These are phyloP conservation scores for Parambassis ranga DNA, from an alignment of 2,797 vertebrate genomes.

Conservation along the genomic window DNA sequence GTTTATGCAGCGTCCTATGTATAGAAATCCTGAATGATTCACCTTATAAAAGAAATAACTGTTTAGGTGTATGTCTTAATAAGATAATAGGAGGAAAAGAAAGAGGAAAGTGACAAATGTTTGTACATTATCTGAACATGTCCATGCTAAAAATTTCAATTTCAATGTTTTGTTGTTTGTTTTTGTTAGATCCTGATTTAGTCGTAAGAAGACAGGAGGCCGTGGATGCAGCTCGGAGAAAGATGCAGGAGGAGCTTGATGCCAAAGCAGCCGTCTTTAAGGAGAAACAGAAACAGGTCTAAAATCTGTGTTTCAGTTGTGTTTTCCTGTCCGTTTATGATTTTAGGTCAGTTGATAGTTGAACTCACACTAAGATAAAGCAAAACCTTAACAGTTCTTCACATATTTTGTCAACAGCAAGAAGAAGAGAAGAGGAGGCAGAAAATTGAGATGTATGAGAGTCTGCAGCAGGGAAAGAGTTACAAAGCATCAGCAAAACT, in stretches of 20 bases:
- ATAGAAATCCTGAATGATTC: too few species aligned
- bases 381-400: not conserved
- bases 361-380: too few species aligned
- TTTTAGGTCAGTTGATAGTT: too few species aligned
- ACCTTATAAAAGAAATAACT: too few species aligned
- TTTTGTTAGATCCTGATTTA: conserved; percentile 38
- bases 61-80: too few species aligned
- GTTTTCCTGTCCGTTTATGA: not conserved
- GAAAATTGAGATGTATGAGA: conserved; percentile 92
- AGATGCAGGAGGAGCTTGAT: conserved; percentile 90
- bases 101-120: too few species aligned
- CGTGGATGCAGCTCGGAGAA: conserved; percentile 85
- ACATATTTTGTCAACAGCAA: conserved; percentile 71
- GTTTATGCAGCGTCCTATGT: too few species aligned
- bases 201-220: conserved; percentile 87
- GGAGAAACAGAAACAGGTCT: conserved; percentile 88
- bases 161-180: too few species aligned
- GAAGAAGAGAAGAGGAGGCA: conserved; percentile 90
- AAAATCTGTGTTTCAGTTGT: not conserved
- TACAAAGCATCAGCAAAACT: conserved; percentile 74
- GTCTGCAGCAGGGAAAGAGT: conserved; percentile 88
- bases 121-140: too few species aligned
- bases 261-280: conserved; percentile 86
- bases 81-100: too few species aligned
- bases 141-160: too few species aligned